Evolutionary conservation across 2,888 invertebrate genomes (phyloP), one percentile per base, ranked within the genome.

Genomic region (Megalurothrips usitatus): DNA sequence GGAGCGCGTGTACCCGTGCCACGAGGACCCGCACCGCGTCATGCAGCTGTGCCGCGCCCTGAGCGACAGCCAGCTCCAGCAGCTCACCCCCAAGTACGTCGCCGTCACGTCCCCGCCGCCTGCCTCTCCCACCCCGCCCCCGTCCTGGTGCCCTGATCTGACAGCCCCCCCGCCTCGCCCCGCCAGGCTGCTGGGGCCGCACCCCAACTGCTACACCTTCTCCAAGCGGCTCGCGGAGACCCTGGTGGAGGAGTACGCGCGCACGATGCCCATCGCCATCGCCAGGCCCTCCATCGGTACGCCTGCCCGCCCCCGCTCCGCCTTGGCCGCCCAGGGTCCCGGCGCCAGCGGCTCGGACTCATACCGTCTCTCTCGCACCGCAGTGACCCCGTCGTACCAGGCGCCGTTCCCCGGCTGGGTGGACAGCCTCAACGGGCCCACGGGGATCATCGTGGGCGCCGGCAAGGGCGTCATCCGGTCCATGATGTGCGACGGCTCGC

Each of bases 181-280:
- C 34, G 34, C 34, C 87, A 92, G 92, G 85, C 86, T 95, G 48
- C 88, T 95, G 3, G 91, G 92, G n/a, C 91, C 92, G 1, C 92
- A 95, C 81, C 98, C 98, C 0, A 99, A 99, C 87, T 97, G 97
- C 0, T 98, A 99, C 88, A 96, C 97, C 0, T 96, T 94, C 88
- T 97, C 96, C n/a, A 99, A 98, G 88, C 93, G 96, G 23, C 88
- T 98, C 82, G 95, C 96, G 0, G 98, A 99, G 88, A 92, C 94
- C 84, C 86, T 97, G 82, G 92, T 98, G 1, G 88, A 90, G 2
- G 92, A 93, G 84, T 94, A 94, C 85, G 91, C 90, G 1, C 88
- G 90, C 0, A 91, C 90, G 83, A 89, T 96, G 81, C 97, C 97
- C 0, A 90, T 95, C 23, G 94, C 93, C 79, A 92, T 99, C 82